phyloP scores from a whole-genome alignment of 35 echinoderm and acorn worm genomes.

The Stichopus chloronotus region DNA sequence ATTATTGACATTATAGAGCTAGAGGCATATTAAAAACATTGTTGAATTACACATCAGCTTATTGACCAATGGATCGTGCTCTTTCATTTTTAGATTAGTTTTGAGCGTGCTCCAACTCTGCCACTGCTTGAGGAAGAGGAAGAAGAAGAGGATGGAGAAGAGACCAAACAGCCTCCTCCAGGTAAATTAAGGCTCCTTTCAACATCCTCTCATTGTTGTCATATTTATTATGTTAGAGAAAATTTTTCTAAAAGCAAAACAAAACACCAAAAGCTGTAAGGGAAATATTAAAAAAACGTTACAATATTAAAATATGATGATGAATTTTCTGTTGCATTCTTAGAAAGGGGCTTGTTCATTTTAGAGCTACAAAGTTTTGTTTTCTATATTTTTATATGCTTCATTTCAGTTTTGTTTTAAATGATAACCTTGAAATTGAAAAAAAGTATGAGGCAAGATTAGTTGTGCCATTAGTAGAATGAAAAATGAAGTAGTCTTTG shows the following conservation, averaged over 20 bases:
- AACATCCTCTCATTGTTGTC: neutral
- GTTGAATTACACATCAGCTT: neutral
- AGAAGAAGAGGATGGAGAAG: constrained; percentile 58
- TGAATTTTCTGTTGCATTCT: too few species aligned
- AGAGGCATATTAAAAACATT: neutral
- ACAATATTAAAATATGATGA: too few species aligned
- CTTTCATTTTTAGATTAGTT: constrained; percentile 70
- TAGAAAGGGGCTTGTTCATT: too few species aligned
- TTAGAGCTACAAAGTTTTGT: too few species aligned
- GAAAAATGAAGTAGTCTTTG: too few species aligned
- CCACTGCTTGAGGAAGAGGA: constrained; percentile 63
- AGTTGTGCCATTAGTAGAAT: too few species aligned
- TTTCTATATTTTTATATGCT: too few species aligned
- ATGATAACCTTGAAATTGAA: too few species aligned
- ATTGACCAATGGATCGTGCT: neutral
- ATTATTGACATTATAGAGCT: neutral
- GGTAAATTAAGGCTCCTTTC: neutral
- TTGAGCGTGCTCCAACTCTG: constrained; percentile 77
- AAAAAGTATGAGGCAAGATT: too few species aligned
- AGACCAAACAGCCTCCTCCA: constrained; percentile 18
- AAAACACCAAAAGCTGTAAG: too few species aligned
- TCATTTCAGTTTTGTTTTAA: too few species aligned
- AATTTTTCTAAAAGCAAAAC: neutral
- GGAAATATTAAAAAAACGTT: too few species aligned
- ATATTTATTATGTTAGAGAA: neutral